Evolutionary conservation across 2,888 invertebrate genomes (phyloP).

Genomic region (Meloe dianella): DNA sequence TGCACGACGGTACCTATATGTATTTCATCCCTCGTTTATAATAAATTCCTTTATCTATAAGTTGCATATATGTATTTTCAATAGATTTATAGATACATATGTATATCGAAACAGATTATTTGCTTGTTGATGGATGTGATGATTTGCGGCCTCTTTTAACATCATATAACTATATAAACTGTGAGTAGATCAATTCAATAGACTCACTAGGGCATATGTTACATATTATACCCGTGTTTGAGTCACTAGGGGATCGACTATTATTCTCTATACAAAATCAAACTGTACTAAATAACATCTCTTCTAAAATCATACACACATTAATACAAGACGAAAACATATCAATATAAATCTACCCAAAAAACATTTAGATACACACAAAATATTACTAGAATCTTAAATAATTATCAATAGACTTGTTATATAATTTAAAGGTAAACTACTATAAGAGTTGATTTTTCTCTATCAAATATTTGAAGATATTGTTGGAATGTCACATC

Average conservation of each 20-base stretch:
- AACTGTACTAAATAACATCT: conserved; percentile 22
- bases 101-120: conserved; percentile 21
- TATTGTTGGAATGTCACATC: conserved; percentile 1
- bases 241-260: conserved; percentile 38
- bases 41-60: background rate
- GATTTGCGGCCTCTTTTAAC: conserved; percentile 38
- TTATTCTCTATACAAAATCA: conserved; percentile 43
- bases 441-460: no score
- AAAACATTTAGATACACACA: no score
- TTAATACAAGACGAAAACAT: no score
- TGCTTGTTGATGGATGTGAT: conserved; percentile 34
- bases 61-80: background rate
- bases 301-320: no score
- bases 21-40: background rate
- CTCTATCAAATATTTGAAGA: no score
- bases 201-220: conserved; percentile 41
- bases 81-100: no score
- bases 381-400: no score
- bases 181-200: conserved; percentile 37
- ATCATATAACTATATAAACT: conserved; percentile 31
- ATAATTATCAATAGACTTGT: no score
- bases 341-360: no score
- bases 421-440: no score
- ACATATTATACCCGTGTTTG: conserved; percentile 42
- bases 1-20: no score